These are phyloP conservation scores for Dermatemys mawii DNA, from an alignment of 2,113 vertebrate species.

Conservation along the genomic window DNA sequence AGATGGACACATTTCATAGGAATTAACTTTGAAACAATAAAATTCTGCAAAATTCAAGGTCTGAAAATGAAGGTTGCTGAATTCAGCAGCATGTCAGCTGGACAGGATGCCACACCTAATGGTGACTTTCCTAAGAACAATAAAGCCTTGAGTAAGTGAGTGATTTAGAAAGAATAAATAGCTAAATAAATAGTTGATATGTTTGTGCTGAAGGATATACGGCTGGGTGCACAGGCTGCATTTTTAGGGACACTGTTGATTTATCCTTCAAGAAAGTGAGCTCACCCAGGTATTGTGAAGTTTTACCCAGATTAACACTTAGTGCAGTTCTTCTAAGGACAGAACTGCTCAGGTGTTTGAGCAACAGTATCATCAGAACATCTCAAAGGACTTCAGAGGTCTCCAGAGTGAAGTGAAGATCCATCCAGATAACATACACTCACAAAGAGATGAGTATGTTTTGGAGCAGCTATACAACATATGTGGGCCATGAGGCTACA, in stretches of 20 bases:
- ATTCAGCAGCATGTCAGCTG: not conserved
- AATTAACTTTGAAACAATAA: slow-evolving; percentile 29
- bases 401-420: not conserved
- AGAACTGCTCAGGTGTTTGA: not conserved
- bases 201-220: fast-evolving
- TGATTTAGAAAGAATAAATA: not conserved
- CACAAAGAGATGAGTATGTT: not conserved
- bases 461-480: not conserved
- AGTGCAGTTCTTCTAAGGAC: not conserved
- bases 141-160: not conserved
- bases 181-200: not conserved
- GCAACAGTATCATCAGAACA: not conserved
- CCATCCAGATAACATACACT: not conserved
- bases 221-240: not conserved
- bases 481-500: not conserved
- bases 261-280: not conserved
- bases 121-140: not conserved
- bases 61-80: slow-evolving; percentile 17
- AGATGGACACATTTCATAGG: slow-evolving; percentile 4
- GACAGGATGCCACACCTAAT: not conserved
- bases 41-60: slow-evolving; percentile 56
- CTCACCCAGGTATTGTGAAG: not conserved
- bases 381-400: not conserved
- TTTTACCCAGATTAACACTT: not conserved
- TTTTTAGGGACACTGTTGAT: not conserved